phyloP scores from a whole-genome alignment of 1,140 invertebrate species.

The Odontomachus brunneus region DNA sequence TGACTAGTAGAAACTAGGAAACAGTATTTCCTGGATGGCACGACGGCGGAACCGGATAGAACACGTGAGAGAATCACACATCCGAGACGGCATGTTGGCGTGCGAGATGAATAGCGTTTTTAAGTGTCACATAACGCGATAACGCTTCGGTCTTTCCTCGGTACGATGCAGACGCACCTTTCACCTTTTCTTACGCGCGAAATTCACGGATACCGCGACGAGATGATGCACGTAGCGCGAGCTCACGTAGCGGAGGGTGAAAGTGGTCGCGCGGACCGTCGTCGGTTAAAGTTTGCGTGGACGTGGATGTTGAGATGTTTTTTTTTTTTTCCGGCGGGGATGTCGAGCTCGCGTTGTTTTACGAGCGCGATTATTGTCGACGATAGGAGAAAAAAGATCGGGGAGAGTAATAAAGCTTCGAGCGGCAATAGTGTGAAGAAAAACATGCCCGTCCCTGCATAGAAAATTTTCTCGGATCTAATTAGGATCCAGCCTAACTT shows the following conservation, averaged over 20 bases:
- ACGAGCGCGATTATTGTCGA: not conserved
- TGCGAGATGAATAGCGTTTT: not conserved
- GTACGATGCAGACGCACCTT: not conserved
- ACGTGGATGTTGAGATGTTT: slow-evolving; percentile 8
- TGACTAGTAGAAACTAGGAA: slow-evolving; percentile 37
- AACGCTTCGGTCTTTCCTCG: slow-evolving; percentile 1
- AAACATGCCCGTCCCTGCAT: too few species aligned
- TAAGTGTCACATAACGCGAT: slow-evolving; percentile 37
- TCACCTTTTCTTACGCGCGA: slow-evolving; percentile 61
- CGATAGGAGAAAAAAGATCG: not conserved
- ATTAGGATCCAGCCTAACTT: too few species aligned
- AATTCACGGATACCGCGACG: slow-evolving; percentile 44
- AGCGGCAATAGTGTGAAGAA: not conserved
- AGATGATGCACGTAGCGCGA: slow-evolving; percentile 30
- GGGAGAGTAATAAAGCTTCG: not conserved
- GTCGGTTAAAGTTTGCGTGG: not conserved
- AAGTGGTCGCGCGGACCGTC: slow-evolving; percentile 32
- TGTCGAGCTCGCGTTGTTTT: not conserved
- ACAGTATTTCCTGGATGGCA: slow-evolving; percentile 22
- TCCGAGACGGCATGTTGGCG: not conserved
- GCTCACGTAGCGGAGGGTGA: slow-evolving; percentile 41
- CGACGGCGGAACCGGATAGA: not conserved
- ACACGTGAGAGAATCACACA: not conserved
- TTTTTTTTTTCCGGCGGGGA: not conserved
- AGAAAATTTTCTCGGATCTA: too few species aligned